These are phyloP conservation scores for Tokudaia tokunoshimensis DNA, from an alignment of 2,797 vertebrate species.

Conservation along the genomic window DNA sequence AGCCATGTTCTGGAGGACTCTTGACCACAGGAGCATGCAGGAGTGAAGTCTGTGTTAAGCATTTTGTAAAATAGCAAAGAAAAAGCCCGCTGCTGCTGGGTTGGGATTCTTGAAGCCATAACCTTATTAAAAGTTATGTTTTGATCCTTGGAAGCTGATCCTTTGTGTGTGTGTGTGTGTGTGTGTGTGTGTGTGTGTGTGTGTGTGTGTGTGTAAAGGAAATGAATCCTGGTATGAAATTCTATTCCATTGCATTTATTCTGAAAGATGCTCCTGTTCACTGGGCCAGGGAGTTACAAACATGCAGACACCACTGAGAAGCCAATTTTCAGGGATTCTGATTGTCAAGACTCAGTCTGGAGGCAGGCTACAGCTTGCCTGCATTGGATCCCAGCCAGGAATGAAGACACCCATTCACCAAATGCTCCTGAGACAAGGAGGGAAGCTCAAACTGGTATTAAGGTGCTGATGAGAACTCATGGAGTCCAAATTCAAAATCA, in stretches of 20 bases:
- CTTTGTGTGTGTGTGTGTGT: background rate
- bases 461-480: background rate
- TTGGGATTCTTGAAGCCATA: background rate
- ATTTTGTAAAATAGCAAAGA: background rate
- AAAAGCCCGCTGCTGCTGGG: background rate
- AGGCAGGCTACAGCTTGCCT: background rate
- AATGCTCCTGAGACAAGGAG: background rate
- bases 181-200: background rate
- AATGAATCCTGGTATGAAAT: slow-evolving; percentile 49
- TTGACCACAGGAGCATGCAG: background rate
- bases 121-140: slow-evolving; percentile 66
- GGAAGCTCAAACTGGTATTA: background rate
- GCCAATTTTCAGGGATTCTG: background rate
- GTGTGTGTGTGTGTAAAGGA: slow-evolving; percentile 10
- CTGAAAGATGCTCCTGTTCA: slow-evolving; percentile 4
- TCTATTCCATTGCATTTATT: slow-evolving; percentile 66
- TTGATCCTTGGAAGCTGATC: slow-evolving; percentile 52
- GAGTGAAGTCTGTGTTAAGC: background rate
- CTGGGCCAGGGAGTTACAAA: background rate
- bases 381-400: background rate
- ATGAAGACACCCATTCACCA: background rate
- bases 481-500: background rate
- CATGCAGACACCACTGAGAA: fast-evolving
- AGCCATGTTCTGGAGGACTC: background rate
- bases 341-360: background rate